Evolutionary conservation across 1,140 invertebrate species (phyloP).

Genomic region (Bombyx mori): DNA sequence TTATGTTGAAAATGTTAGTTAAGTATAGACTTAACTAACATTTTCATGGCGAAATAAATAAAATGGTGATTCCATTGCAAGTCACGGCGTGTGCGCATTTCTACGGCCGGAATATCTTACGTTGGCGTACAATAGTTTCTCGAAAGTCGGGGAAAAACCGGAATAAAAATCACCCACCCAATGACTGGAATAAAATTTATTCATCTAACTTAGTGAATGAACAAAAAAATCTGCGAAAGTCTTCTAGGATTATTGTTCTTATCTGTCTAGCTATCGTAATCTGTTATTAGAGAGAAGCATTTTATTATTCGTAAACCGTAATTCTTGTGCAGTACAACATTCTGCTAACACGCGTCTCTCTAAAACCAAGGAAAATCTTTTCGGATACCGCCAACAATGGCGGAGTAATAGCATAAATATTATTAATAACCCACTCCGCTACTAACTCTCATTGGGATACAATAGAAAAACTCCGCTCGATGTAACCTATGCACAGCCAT

Average conservation of each 20-base stretch:
- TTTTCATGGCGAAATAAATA: conserved; percentile 8
- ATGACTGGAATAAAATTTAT: too few species aligned
- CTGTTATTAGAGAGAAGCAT: too few species aligned
- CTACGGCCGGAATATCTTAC: neutral
- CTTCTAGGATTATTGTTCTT: too few species aligned
- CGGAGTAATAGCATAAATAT: conserved; percentile 51
- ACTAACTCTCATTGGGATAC: conserved; percentile 58
- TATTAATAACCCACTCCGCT: conserved; percentile 54
- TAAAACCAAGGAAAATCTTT: conserved; percentile 25
- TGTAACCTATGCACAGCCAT: conserved; percentile 69
- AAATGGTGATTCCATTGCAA: conserved; percentile 45
- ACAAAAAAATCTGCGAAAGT: too few species aligned
- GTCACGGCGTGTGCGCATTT: conserved; percentile 38
- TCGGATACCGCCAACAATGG: conserved; percentile 29
- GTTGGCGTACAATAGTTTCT: too few species aligned
- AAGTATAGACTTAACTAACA: too few species aligned
- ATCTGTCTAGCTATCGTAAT: too few species aligned
- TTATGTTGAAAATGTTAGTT: too few species aligned
- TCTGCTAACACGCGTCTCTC: conserved; percentile 1
- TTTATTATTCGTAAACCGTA: too few species aligned
- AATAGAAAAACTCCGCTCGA: conserved; percentile 61
- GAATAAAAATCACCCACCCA: too few species aligned
- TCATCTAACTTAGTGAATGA: too few species aligned
- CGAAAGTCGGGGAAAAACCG: neutral
- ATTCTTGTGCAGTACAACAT: too few species aligned